These are phyloP conservation scores for Drosophila pachea DNA, from an alignment of 1,140 invertebrate genomes.

Conservation along the genomic window DNA sequence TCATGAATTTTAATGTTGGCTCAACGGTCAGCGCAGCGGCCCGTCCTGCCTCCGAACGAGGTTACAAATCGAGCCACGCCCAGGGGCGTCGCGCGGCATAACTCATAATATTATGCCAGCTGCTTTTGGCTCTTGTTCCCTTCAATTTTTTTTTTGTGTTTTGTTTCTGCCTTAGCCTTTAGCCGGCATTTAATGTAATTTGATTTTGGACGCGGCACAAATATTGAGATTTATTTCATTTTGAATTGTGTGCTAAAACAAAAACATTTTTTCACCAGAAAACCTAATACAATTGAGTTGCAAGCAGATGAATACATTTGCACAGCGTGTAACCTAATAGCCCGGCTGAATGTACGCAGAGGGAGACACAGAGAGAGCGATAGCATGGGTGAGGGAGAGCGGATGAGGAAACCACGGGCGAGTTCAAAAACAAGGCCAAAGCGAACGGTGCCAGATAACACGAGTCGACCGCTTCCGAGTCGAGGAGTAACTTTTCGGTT, in stretches of 20 bases:
- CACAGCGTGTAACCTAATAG: constrained; percentile 25
- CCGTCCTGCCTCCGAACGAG: constrained; percentile 3
- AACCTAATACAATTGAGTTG: constrained; percentile 63
- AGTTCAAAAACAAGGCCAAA: constrained; percentile 16
- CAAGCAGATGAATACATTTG: constrained; percentile 41
- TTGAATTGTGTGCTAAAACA: constrained; percentile 50
- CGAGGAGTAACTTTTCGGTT: constrained; percentile 47
- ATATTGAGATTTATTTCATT: constrained; percentile 75
- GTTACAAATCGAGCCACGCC: constrained; percentile 31
- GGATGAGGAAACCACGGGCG: background rate
- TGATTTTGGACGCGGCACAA: constrained; percentile 57
- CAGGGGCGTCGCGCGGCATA: constrained; percentile 20
- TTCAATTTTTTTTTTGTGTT: constrained; percentile 24
- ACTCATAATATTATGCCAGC: constrained; percentile 73
- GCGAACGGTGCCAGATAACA: background rate
- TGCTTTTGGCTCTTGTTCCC: constrained; percentile 31
- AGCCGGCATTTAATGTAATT: constrained; percentile 65
- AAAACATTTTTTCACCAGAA: constrained; percentile 25
- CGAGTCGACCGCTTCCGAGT: constrained; percentile 52
- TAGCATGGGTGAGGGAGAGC: too few relatives aligned
- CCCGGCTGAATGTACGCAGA: background rate
- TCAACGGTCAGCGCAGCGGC: constrained; percentile 52
- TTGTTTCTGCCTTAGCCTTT: constrained; percentile 35
- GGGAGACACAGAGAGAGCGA: background rate
- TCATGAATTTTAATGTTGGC: constrained; percentile 74